These are phyloP conservation scores for Drosophila tripunctata DNA, from an alignment of 2,888 invertebrate species.

Conservation along the genomic window DNA sequence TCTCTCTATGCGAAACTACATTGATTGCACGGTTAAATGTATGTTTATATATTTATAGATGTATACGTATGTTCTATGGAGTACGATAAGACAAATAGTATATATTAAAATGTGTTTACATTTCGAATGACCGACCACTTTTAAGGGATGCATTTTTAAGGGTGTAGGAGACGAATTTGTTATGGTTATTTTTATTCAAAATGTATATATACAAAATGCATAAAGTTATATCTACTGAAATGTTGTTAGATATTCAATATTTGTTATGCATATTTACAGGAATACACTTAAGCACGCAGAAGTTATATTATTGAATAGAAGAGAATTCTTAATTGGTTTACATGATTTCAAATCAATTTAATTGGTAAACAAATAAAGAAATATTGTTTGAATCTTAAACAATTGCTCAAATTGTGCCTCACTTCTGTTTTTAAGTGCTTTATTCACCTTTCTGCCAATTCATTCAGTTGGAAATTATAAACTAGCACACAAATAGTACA, in stretches of 20 bases:
- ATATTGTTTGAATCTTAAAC: background rate
- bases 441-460: conserved; percentile 2
- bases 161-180: conserved; percentile 22
- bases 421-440: background rate
- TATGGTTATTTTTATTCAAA: conserved; percentile 25
- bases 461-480: background rate
- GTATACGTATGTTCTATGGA: conserved; percentile 26
- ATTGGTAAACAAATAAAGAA: background rate
- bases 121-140: conserved; percentile 59
- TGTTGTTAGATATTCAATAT: conserved; percentile 31
- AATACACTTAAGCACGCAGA: conserved; percentile 13
- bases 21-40: conserved; percentile 37
- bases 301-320: background rate
- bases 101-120: conserved; percentile 15
- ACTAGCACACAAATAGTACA: conserved; percentile 1
- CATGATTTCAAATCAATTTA: background rate
- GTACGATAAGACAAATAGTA: conserved; percentile 8
- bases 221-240: conserved; percentile 14
- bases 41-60: conserved; percentile 21
- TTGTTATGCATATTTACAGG: conserved; percentile 33
- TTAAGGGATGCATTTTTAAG: conserved; percentile 32
- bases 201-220: conserved; percentile 56
- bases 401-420: conserved; percentile 12
- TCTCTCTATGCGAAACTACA: conserved; percentile 41
- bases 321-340: background rate